A percentile compares a stretch with the other conserved stretches of the same genome.
Evolutionary conservation across 2,113 vertebrate genomes (phyloP).

Genomic region (Corythornis cristatus): DNA sequence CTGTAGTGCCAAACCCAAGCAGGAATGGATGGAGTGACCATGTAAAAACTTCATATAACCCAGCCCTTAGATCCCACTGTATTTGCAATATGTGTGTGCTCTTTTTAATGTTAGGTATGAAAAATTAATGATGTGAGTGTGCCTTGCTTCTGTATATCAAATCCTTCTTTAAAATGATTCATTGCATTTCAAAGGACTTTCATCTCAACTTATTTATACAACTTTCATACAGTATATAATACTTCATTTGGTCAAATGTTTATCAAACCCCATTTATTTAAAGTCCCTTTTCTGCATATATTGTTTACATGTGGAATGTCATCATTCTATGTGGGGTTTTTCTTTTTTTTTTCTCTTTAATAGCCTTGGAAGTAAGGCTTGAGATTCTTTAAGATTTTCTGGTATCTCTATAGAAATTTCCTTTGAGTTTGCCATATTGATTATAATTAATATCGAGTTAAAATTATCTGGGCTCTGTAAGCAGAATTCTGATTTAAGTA

Average conservation of each 20-base stretch:
- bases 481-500: not conserved
- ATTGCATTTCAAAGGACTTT: slow-evolving; percentile 35
- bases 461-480: not conserved
- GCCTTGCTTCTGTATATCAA: slow-evolving; percentile 50
- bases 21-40: not conserved
- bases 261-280: slow-evolving; percentile 50
- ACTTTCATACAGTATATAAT: not conserved
- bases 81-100: not conserved
- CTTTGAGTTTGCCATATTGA: not conserved
- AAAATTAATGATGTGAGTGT: slow-evolving; percentile 42
- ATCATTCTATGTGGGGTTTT: not conserved
- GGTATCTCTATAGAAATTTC: not conserved
- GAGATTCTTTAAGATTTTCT: not conserved
- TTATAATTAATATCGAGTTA: not conserved
- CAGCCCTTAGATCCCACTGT: not conserved
- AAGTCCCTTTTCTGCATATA: slow-evolving; percentile 4
- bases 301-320: slow-evolving; percentile 10
- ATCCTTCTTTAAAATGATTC: not conserved
- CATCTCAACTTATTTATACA: slow-evolving; percentile 56
- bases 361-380: not conserved
- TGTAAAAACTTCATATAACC: not conserved
- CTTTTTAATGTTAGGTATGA: slow-evolving; percentile 14
- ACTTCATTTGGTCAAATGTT: slow-evolving; percentile 45
- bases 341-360: rapidly evolving
- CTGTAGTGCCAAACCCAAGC: not conserved